Conservation (phyloP, 2,113 vertebrate species). For the Speoplatyrhinus poulsoni region DNA sequence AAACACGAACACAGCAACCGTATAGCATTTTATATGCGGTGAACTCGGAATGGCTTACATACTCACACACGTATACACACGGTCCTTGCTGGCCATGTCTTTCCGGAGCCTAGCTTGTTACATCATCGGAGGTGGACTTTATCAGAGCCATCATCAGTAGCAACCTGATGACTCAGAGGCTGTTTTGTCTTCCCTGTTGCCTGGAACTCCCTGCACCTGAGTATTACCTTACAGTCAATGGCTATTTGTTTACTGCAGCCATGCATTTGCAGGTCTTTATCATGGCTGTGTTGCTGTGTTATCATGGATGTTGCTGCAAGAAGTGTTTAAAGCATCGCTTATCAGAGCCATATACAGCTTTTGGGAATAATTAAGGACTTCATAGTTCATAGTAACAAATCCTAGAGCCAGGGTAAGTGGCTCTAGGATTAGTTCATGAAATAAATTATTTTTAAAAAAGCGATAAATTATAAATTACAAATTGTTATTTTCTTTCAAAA, state of each 20-base stretch:
- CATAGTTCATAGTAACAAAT: no score
- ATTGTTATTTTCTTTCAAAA: slow-evolving; percentile 1
- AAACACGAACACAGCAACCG: slow-evolving; percentile 12
- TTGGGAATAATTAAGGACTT: no score
- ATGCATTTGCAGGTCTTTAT: slow-evolving; percentile 72
- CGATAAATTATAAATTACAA: background rate
- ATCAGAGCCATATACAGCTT: slow-evolving; percentile 24
- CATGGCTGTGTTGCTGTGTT: slow-evolving; percentile 23
- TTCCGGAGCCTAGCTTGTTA: slow-evolving; percentile 63
- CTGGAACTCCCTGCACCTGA: slow-evolving; percentile 71
- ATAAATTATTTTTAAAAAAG: background rate
- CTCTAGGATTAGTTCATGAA: no score
- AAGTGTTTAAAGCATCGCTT: slow-evolving; percentile 52
- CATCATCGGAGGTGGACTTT: slow-evolving; percentile 72
- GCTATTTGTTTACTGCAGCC: slow-evolving; percentile 77
- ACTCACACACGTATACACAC: slow-evolving; percentile 37
- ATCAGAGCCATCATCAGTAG: slow-evolving; percentile 72
- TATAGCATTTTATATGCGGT: background rate
- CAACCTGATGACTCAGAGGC: slow-evolving; percentile 74
- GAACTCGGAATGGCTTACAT: slow-evolving; percentile 2
- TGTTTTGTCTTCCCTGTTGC: slow-evolving; percentile 79
- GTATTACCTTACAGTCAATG: slow-evolving; percentile 62
- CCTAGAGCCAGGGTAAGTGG: no score
- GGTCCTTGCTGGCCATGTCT: slow-evolving; percentile 41
- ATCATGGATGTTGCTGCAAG: slow-evolving; percentile 42